These are phyloP conservation scores for Apis florea DNA, from an alignment of 1,140 invertebrate genomes.

Conservation along the genomic window DNA sequence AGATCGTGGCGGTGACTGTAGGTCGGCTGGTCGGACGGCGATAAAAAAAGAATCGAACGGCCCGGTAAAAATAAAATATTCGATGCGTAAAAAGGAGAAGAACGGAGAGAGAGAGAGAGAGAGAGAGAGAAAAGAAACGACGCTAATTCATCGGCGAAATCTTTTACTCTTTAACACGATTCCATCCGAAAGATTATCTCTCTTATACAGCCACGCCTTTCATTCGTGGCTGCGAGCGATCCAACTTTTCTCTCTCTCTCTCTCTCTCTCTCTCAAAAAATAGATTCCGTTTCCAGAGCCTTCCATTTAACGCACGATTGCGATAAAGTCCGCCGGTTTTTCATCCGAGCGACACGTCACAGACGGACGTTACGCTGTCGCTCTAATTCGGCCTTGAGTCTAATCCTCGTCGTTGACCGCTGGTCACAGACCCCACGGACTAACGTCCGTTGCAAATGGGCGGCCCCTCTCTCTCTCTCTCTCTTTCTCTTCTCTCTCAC, in stretches of 20 bases:
- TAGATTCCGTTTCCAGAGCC: not conserved
- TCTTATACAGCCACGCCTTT: not conserved
- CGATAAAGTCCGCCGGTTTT: not conserved
- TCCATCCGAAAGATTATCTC: not conserved
- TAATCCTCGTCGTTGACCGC: slow-evolving; percentile 69
- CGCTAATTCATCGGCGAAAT: not conserved
- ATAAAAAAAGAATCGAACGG: not conserved
- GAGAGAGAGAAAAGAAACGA: too few species aligned
- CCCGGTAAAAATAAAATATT: not conserved
- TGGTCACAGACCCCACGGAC: slow-evolving; percentile 70
- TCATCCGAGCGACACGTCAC: not conserved
- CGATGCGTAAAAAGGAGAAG: too few species aligned
- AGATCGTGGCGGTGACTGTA: not conserved
- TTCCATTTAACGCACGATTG: not conserved
- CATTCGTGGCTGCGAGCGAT: not conserved
- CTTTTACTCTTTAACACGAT: too few species aligned
- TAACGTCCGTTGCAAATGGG: slow-evolving; percentile 56
- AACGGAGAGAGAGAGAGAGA: too few species aligned
- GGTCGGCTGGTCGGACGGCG: not conserved
- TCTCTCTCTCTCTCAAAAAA: not conserved
- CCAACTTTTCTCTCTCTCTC: too few species aligned
- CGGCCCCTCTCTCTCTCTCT: too few species aligned
- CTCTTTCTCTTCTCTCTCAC: too few species aligned
- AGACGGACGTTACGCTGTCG: slow-evolving; percentile 25
- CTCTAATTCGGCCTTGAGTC: slow-evolving; percentile 78